Conservation (phyloP, 2,888 invertebrate genomes). For the Rhingia rostrata region DNA sequence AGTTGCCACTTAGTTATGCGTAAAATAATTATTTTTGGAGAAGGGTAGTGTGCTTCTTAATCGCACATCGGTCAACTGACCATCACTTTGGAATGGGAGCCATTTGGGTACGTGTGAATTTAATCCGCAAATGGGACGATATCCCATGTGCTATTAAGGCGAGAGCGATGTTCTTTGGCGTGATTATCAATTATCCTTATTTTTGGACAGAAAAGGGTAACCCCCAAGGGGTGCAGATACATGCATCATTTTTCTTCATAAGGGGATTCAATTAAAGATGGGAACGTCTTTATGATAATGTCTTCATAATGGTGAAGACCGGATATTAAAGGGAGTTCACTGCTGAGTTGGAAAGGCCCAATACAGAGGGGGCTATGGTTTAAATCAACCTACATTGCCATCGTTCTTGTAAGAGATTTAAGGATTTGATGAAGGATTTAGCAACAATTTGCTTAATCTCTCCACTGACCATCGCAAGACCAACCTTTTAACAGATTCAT, state of each 20-base stretch:
- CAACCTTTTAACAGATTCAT: no score
- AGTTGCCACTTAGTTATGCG: constrained; percentile 73
- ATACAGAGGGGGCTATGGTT: no score
- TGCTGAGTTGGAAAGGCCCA: neutral
- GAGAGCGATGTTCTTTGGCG: constrained; percentile 33
- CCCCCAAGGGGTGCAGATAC: constrained; percentile 16
- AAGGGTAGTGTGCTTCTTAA: constrained; percentile 59
- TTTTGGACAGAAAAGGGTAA: constrained; percentile 46
- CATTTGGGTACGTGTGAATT: constrained; percentile 22
- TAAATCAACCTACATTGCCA: no score
- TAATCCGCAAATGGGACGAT: constrained; percentile 69
- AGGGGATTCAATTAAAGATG: neutral
- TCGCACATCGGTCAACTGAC: constrained; percentile 71
- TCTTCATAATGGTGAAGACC: neutral
- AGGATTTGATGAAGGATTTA: no score
- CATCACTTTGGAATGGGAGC: constrained; percentile 17
- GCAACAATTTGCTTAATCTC: no score
- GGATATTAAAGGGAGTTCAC: neutral
- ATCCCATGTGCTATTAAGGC: constrained; percentile 60
- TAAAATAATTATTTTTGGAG: constrained; percentile 70
- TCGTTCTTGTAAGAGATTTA: no score
- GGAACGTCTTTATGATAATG: neutral
- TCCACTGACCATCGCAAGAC: no score
- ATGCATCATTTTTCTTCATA: neutral
- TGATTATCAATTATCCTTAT: constrained; percentile 67